Evolutionary conservation across 2,888 invertebrate species (phyloP).

Genomic region (Aelia acuminata): DNA sequence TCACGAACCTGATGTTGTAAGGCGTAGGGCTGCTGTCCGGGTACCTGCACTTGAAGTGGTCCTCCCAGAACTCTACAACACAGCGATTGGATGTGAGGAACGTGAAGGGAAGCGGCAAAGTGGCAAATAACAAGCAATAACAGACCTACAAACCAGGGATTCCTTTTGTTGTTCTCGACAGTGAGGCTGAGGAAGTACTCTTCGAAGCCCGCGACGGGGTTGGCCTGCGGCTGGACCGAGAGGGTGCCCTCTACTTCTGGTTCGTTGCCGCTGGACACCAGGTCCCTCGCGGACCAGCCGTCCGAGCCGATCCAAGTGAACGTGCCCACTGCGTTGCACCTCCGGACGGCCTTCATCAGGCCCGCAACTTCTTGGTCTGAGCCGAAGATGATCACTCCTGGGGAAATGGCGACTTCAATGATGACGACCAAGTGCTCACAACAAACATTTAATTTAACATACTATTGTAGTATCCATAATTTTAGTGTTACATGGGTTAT

Average conservation of each 20-base stretch:
- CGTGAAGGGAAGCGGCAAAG: background rate
- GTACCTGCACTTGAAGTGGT: constrained; percentile 91
- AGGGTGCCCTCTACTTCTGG: constrained; percentile 92
- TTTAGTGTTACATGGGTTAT: background rate
- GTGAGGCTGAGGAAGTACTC: constrained; percentile 88
- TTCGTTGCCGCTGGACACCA: constrained; percentile 78
- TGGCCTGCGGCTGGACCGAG: constrained; percentile 94
- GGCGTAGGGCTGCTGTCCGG: constrained; percentile 85
- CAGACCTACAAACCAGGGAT: constrained; percentile 96
- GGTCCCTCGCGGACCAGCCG: constrained; percentile 92
- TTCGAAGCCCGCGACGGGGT: constrained; percentile 88
- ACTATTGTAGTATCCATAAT: background rate
- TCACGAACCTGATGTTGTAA: constrained; percentile 81
- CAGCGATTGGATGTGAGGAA: too few relatives aligned
- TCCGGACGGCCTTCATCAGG: constrained; percentile 91
- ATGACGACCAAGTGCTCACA: background rate
- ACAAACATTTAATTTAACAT: background rate
- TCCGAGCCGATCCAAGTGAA: constrained; percentile 98
- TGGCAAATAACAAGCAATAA: background rate
- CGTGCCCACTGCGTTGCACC: constrained; percentile 88
- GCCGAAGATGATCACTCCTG: constrained; percentile 95
- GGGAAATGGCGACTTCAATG: constrained; percentile 61
- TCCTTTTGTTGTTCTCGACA: constrained; percentile 88
- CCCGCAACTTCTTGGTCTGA: constrained; percentile 98
- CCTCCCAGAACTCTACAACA: constrained; percentile 90